Conservation (phyloP, 2,888 invertebrate genomes). For the Phorcus lineatus region DNA sequence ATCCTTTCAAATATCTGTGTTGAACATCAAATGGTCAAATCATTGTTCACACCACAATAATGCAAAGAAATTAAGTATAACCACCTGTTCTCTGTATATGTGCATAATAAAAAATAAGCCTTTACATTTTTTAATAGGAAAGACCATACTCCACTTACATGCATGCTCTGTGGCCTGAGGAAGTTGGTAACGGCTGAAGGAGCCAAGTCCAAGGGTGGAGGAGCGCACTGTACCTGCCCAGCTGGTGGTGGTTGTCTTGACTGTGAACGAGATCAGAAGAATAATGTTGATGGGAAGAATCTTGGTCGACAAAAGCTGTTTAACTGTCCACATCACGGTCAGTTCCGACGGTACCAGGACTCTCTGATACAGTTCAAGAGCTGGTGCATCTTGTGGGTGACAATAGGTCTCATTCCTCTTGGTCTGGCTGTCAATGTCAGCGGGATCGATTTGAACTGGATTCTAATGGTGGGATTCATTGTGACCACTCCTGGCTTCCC, state of each 20-base stretch:
- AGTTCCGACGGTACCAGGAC: constrained; percentile 50
- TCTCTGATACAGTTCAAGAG: constrained; percentile 62
- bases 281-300: not conserved
- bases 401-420: constrained; percentile 64
- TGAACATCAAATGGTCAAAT: too few relatives aligned
- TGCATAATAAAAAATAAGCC: too few relatives aligned
- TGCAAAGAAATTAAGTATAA: too few relatives aligned
- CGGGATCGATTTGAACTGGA: constrained; percentile 66
- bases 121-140: too few relatives aligned
- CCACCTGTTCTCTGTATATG: too few relatives aligned
- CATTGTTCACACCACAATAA: too few relatives aligned
- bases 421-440: constrained; percentile 56
- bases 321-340: constrained; percentile 38
- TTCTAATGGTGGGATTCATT: constrained; percentile 61
- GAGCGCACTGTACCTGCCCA: constrained; percentile 40
- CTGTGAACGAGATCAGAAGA: constrained; percentile 41
- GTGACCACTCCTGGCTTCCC: constrained; percentile 66
- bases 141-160: constrained; percentile 6
- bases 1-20: too few relatives aligned
- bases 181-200: constrained; percentile 21
- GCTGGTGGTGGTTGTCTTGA: constrained; percentile 36
- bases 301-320: not conserved
- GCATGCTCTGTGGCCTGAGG: constrained; percentile 32
- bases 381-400: constrained; percentile 71
- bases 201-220: not conserved